Conservation (phyloP, 2,888 invertebrate genomes). For the Elegia similella region DNA sequence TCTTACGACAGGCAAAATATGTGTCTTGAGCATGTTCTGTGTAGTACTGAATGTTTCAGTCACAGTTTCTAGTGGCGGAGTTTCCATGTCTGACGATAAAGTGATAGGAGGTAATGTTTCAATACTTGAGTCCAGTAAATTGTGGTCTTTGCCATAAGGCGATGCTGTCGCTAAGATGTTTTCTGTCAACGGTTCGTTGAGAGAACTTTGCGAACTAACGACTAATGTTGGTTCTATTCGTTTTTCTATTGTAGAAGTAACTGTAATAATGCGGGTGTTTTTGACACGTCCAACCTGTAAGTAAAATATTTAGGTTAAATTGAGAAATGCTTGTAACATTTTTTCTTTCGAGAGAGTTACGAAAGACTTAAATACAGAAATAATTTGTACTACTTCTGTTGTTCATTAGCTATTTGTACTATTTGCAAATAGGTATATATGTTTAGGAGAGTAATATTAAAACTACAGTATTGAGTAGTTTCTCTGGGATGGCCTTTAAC, state of each 20-base stretch:
- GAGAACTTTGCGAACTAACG: conserved; percentile 79
- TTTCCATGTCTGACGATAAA: conserved; percentile 88
- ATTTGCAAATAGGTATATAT: no score
- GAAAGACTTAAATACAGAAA: no score
- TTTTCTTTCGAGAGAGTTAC: no score
- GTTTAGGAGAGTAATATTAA: no score
- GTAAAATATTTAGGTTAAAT: conserved; percentile 21
- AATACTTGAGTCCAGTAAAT: conserved; percentile 87
- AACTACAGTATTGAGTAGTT: no score
- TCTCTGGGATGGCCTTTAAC: no score
- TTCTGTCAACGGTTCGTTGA: conserved; percentile 91
- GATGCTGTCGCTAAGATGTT: conserved; percentile 91
- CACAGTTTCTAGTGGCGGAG: conserved; percentile 92
- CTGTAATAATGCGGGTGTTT: conserved; percentile 93
- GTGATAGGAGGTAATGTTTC: conserved; percentile 92
- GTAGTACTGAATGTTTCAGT: conserved; percentile 96
- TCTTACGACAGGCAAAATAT: conserved; percentile 91
- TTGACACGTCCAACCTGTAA: conserved; percentile 91
- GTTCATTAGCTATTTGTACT: no score
- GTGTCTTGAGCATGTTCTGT: conserved; percentile 93
- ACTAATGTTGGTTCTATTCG: conserved; percentile 83
- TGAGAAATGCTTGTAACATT: no score
- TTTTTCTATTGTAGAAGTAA: conserved; percentile 93
- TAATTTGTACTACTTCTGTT: conserved; percentile 10
- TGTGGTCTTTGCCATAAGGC: conserved; percentile 86